Percentiles rank a stretch among this genome's conserved stretches.
phyloP scores from a whole-genome alignment of 2,888 invertebrate species.

The Thera britannica region DNA sequence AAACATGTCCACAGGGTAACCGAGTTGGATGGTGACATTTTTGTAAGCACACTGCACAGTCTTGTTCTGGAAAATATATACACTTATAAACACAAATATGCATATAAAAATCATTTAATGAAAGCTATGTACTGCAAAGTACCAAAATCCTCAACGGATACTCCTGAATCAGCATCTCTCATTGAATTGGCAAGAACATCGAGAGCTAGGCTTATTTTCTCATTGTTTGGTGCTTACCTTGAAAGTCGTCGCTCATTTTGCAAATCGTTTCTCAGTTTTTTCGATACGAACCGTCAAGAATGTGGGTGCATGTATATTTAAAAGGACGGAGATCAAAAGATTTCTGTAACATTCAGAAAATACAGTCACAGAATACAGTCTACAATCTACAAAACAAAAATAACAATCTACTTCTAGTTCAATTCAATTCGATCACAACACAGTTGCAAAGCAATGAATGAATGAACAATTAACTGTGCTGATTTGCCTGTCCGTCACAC shows the following conservation, averaged over 20 bases:
- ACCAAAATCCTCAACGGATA: background rate
- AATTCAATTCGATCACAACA: no score
- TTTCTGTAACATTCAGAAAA: no score
- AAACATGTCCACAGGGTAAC: slow-evolving; percentile 97
- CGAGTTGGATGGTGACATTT: slow-evolving; percentile 95
- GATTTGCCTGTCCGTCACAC: no score
- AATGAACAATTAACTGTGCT: no score
- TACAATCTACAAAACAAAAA: no score
- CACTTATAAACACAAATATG: background rate
- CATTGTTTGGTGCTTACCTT: slow-evolving; percentile 19
- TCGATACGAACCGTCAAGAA: background rate
- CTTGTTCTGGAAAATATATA: slow-evolving; percentile 66
- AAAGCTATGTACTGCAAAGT: background rate
- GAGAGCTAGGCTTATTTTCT: background rate
- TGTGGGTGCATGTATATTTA: no score
- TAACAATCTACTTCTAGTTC: no score
- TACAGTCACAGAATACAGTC: no score
- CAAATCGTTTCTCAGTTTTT: background rate
- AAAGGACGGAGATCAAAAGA: no score
- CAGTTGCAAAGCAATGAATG: no score
- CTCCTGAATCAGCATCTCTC: background rate
- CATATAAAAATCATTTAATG: background rate
- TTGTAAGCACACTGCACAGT: slow-evolving; percentile 97
- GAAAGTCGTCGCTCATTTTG: slow-evolving; percentile 29
- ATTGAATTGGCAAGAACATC: background rate